phyloP scores from a whole-genome alignment of 2,888 invertebrate genomes.

The Keiferia lycopersicella region DNA sequence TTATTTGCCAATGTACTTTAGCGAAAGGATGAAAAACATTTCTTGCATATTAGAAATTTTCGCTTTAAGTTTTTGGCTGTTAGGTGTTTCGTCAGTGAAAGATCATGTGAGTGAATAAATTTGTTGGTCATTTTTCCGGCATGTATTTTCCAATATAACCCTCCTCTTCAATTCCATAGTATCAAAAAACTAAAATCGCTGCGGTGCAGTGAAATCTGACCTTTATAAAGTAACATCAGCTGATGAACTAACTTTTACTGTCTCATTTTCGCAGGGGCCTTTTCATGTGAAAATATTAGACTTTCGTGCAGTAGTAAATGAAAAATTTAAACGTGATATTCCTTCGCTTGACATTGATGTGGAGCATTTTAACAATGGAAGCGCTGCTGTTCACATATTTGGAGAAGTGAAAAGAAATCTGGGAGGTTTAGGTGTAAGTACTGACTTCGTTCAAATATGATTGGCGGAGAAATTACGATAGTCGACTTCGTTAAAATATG shows the following conservation, averaged over 20 bases:
- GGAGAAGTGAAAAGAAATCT: conserved; percentile 5
- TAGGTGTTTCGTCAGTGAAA: not conserved
- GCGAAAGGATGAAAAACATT: not conserved
- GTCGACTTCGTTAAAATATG: too few species aligned
- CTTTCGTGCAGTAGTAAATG: not conserved
- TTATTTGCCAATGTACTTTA: not conserved
- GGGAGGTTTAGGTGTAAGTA: conserved; percentile 27
- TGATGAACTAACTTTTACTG: not conserved
- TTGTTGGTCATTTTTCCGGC: too few species aligned
- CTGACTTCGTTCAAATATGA: too few species aligned
- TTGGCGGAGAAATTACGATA: too few species aligned
- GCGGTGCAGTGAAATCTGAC: too few species aligned
- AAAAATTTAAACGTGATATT: not conserved
- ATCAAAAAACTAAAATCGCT: too few species aligned
- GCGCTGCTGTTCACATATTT: not conserved
- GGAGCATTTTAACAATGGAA: conserved; percentile 2
- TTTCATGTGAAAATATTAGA: not conserved
- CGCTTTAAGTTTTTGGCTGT: not conserved
- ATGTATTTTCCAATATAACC: too few species aligned
- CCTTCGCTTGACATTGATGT: not conserved
- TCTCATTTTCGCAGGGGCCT: not conserved
- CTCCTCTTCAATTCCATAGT: too few species aligned
- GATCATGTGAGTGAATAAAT: not conserved
- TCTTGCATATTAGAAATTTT: not conserved
- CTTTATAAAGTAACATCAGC: too few species aligned